A percentile compares a stretch with the other conserved stretches of the same genome.
These are phyloP conservation scores for Belonocnema kinseyi DNA, from an alignment of 1,140 invertebrate genomes.

Conservation along the genomic window DNA sequence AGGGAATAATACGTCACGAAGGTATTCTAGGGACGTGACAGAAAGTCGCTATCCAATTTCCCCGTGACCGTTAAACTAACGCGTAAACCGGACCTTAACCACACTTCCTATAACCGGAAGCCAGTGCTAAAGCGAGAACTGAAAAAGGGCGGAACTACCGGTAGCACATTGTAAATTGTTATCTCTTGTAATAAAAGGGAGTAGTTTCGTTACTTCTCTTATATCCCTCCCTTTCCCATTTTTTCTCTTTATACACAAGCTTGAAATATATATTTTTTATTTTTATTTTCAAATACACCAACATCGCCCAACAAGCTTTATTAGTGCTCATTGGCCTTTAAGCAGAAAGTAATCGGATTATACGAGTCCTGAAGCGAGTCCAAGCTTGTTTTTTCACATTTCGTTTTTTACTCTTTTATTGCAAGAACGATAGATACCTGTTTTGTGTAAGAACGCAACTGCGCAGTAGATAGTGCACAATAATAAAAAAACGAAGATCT, in stretches of 20 bases:
- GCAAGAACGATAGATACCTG: too few species aligned
- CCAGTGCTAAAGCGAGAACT: conserved; percentile 20
- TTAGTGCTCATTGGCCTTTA: neutral
- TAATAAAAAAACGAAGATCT: neutral
- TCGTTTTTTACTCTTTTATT: too few species aligned
- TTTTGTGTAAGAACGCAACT: too few species aligned
- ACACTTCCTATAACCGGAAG: conserved; percentile 36
- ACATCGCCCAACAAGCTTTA: neutral
- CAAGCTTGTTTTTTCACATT: too few species aligned
- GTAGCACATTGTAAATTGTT: conserved; percentile 45
- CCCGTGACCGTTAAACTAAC: conserved; percentile 19
- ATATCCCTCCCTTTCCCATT: neutral
- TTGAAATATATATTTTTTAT: neutral
- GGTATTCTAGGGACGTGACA: neutral
- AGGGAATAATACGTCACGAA: conserved; percentile 7
- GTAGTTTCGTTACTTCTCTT: conserved; percentile 43
- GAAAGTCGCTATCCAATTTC: conserved; percentile 2
- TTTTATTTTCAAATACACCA: neutral
- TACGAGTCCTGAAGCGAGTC: too few species aligned
- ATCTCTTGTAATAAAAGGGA: conserved; percentile 34
- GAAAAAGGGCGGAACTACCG: conserved; percentile 46
- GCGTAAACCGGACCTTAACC: conserved; percentile 35
- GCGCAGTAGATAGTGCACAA: too few species aligned
- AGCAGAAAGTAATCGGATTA: too few species aligned
- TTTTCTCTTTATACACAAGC: neutral